Evolutionary conservation across 2,888 invertebrate genomes (phyloP), one percentile per base, ranked within the genome.

Genomic region (Cyclophora albipunctata): DNA sequence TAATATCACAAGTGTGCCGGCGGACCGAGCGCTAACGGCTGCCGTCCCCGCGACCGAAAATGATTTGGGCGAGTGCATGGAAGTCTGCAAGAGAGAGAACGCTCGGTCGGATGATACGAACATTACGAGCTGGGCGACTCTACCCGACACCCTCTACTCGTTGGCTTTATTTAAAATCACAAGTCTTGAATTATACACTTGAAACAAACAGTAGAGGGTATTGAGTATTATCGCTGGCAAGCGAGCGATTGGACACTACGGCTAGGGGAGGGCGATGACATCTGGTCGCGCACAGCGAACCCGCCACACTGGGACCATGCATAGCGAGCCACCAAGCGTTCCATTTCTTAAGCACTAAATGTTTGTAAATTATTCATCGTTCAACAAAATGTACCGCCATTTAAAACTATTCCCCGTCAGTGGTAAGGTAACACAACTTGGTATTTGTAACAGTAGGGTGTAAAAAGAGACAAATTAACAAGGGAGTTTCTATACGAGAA

Each of bases 11-110:
- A 72, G 73, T 58, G 71, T 57, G 73, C 57, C 67, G 70, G 66
- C 68, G 63, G 81, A 78, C 69, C 74, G 76, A 74, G 81, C 82
- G 90, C 90, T 88, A 87, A 71, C 89, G 86, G 82, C 84, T 73
- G 75, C 81, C 87, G 84, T 85, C 91, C 90, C 91, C 89, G 90
- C 84, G 79, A 73, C 73, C 78, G 91, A 92, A 92, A 91, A 92
- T 91, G 89, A 91, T 90, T 90, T 91, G 91, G 90, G 93, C 92
- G 91, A 93, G 92, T 87, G 91, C 91, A 90, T 91, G 92, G 92
- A 93, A 93, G 93, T 93, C 93, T 93, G 93, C 90, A 92, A 92
- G 91, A 84, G 79, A 87, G 79, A 85, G 71, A 84, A 79, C 71
- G 73, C 78, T 73, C 72, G 72, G 73, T 78, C 77, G 73, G 75